A percentile compares a stretch with the other conserved stretches of the same genome.
phyloP scores from a whole-genome alignment of 1,140 invertebrate genomes.

The Ylistrum balloti region DNA sequence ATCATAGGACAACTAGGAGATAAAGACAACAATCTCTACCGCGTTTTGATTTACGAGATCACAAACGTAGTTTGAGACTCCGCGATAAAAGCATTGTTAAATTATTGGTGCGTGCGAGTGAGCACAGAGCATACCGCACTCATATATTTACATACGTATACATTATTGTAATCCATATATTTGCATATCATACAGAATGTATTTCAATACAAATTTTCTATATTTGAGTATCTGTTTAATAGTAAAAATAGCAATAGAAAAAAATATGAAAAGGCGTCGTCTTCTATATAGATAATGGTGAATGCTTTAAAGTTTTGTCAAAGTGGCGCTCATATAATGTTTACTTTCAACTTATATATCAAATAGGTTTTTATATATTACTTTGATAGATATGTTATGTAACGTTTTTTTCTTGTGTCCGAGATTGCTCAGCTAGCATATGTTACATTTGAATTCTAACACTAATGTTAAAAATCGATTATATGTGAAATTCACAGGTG shows the following conservation, averaged over 20 bases:
- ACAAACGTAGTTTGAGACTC: conserved; percentile 16
- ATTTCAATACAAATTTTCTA: not conserved
- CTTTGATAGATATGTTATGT: not conserved
- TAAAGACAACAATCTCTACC: not conserved
- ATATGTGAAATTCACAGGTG: no score
- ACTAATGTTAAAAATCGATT: not conserved
- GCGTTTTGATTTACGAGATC: not conserved
- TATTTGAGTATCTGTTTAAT: not conserved
- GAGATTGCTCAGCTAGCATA: not conserved
- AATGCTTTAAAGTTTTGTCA: not conserved
- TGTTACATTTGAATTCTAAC: not conserved
- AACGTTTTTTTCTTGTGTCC: not conserved
- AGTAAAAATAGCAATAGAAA: no score
- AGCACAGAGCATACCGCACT: not conserved
- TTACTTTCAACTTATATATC: not conserved
- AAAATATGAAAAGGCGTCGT: not conserved
- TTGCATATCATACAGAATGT: not conserved
- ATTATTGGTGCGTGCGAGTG: not conserved
- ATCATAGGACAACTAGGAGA: not conserved
- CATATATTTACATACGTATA: not conserved
- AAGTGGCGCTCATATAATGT: not conserved
- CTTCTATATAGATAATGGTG: not conserved
- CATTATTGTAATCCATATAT: not conserved
- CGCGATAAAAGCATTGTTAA: conserved; percentile 16
- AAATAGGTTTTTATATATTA: not conserved